Base-by-base conservation (phyloP, 2,113 vertebrate species). In the Rhombomys opimus region DNA sequence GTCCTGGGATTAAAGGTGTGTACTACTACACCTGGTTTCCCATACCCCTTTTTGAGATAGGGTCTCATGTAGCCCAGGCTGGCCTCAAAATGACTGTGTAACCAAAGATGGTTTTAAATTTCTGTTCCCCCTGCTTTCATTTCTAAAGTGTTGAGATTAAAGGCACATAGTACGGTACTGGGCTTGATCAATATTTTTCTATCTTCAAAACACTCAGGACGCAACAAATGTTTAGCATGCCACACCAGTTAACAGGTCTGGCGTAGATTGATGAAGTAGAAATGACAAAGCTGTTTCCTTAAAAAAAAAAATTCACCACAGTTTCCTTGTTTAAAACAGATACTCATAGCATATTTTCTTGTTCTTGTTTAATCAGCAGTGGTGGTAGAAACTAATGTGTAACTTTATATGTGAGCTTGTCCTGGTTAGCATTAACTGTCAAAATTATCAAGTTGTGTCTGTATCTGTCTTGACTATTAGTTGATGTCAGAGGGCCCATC, bases 341-440 rank as follows among this genome's bases (percentile, higher is more conserved):
- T 86, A 61, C 72, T 73, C 22, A 75, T 82, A 70, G 7, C 18
- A 57, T 87, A 54, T 93, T 91, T 75, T 89, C 9, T 72, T 91
- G 54, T 90, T 96, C 76, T 94, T 96, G 46, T 87, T 86, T 88
- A 94, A 93, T 68, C 52, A 89, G 77, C 81, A 93, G 38, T 94
- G 41, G 70, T 85, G 54, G 25, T 86, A 89, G 87, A 92, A 95
- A 94, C 67, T 90, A 54, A 25, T 18, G 30, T 38, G 4, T 72
- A 57, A 35, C 41, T 57, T 59, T 67, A 22, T 78, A 5, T 72
- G 22, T 63, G 10, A 50, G 27, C 35, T 67, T 67, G 86, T 63
- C 61, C n/a, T 63, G 63, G 23, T 63, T 63, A 41, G 23, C 13
- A 63, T 63, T 41, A 63, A 8, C 81, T 30, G 59, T 63, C 81